A percentile compares a stretch with the other conserved stretches of the same genome.
Evolutionary conservation across 2,888 invertebrate species (phyloP).

Genomic region (Autographa gamma): DNA sequence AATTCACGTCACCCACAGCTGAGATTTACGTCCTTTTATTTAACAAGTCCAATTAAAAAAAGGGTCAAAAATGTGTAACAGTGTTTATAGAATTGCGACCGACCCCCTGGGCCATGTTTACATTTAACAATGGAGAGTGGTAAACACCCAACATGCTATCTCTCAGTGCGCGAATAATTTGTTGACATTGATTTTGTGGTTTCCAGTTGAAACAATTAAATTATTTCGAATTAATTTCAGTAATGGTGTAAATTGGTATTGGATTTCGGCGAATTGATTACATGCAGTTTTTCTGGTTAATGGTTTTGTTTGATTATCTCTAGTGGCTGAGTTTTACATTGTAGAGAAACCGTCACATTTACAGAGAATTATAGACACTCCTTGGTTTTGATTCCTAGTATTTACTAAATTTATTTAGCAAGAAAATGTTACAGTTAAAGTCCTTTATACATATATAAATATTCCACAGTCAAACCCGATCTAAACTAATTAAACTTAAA

Average conservation of each 20-base stretch:
- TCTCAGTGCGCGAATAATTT: conserved; percentile 33
- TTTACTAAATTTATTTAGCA: no score
- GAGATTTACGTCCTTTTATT: conserved; percentile 22
- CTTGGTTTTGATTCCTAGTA: no score
- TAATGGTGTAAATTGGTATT: neutral
- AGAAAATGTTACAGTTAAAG: no score
- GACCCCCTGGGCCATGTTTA: conserved; percentile 40
- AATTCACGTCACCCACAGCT: neutral
- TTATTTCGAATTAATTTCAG: conserved; percentile 16
- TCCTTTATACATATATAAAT: no score
- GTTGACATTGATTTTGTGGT: conserved; percentile 51
- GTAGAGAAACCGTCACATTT: neutral
- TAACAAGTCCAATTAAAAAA: conserved; percentile 36
- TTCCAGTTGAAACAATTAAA: conserved; percentile 30
- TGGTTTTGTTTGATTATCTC: neutral
- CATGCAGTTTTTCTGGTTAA: neutral
- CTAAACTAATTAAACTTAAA: no score
- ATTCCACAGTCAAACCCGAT: no score
- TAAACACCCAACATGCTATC: conserved; percentile 28
- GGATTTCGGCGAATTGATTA: neutral
- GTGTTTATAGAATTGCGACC: conserved; percentile 28
- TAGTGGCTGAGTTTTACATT: neutral
- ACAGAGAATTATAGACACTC: neutral
- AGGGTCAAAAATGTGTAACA: conserved; percentile 38
- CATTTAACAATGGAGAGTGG: conserved; percentile 32